Percentiles rank a stretch among this genome's conserved stretches.
These are phyloP conservation scores for Macropodus opercularis DNA, from an alignment of 2,797 vertebrate species.

Conservation along the genomic window DNA sequence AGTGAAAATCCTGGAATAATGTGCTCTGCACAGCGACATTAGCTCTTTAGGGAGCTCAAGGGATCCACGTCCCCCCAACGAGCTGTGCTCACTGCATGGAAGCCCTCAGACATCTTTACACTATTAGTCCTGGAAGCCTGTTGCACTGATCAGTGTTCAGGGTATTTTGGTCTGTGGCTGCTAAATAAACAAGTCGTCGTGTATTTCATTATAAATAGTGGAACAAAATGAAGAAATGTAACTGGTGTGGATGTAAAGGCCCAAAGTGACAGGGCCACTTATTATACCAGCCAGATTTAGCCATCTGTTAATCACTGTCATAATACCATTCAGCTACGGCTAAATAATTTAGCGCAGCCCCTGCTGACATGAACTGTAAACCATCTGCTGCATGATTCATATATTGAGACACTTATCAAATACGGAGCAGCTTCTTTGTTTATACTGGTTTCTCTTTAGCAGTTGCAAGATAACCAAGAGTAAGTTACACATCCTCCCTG, in stretches of 20 bases:
- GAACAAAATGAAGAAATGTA: neutral
- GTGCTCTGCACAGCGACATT: slow-evolving; percentile 27
- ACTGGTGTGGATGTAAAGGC: no score
- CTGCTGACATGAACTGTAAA: slow-evolving; percentile 30
- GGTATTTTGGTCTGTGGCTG: slow-evolving; percentile 2
- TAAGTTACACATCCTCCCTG: neutral
- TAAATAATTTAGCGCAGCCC: slow-evolving; percentile 59
- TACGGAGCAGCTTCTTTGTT: slow-evolving; percentile 22
- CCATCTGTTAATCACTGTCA: slow-evolving; percentile 47
- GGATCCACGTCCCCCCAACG: slow-evolving; percentile 32
- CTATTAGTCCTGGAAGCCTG: slow-evolving; percentile 19
- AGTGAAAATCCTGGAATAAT: slow-evolving; percentile 37
- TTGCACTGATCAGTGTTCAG: slow-evolving; percentile 17
- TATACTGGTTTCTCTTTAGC: neutral
- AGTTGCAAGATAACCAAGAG: neutral
- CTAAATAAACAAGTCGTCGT: slow-evolving; percentile 24
- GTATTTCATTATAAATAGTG: slow-evolving; percentile 26
- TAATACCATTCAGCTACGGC: slow-evolving; percentile 23
- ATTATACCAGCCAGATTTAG: slow-evolving; percentile 41
- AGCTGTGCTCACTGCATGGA: slow-evolving; percentile 26
- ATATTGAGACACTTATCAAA: slow-evolving; percentile 33
- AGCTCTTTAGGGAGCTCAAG: slow-evolving; percentile 48
- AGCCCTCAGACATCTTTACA: slow-evolving; percentile 30
- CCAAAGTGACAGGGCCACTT: slow-evolving; percentile 29
- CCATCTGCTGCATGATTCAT: slow-evolving; percentile 44